Evolutionary conservation across 2,888 invertebrate species (phyloP).

Genomic region (Herminia tarsipennalis): DNA sequence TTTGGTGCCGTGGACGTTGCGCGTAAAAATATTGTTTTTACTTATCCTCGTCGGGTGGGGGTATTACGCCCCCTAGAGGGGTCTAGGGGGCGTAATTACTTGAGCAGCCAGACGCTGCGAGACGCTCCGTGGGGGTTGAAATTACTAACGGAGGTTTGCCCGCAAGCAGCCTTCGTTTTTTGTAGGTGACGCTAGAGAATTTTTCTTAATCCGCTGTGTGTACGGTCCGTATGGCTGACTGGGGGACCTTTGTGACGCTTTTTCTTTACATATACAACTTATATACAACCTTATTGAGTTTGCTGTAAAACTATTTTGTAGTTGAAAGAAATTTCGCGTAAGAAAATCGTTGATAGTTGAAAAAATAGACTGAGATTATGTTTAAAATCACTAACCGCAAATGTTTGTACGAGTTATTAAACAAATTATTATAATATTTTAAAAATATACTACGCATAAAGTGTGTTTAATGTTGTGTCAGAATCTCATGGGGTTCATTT

Average conservation of each 20-base stretch:
- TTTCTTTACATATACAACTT: slow-evolving; percentile 14
- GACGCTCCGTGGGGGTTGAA: slow-evolving; percentile 68
- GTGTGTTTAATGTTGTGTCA: too few relatives aligned
- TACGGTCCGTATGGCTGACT: slow-evolving; percentile 26
- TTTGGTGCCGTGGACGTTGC: slow-evolving; percentile 74
- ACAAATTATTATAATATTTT: too few relatives aligned
- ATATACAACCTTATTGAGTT: slow-evolving; percentile 3
- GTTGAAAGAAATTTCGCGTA: too few relatives aligned
- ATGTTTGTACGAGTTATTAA: too few relatives aligned
- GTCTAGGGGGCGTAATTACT: slow-evolving; percentile 76
- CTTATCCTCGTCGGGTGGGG: slow-evolving; percentile 71
- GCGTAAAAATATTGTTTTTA: slow-evolving; percentile 85
- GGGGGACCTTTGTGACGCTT: slow-evolving; percentile 33
- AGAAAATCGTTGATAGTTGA: too few relatives aligned
- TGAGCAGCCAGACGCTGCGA: slow-evolving; percentile 74
- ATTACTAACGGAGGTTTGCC: slow-evolving; percentile 66
- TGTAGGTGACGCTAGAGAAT: slow-evolving; percentile 64
- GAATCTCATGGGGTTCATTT: too few relatives aligned
- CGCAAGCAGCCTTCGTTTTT: slow-evolving; percentile 63
- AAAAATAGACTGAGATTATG: too few relatives aligned
- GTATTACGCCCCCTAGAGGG: slow-evolving; percentile 34
- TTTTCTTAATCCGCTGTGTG: slow-evolving; percentile 68
- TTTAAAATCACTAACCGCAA: too few relatives aligned
- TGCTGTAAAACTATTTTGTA: not conserved
- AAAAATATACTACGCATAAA: too few relatives aligned